These are phyloP conservation scores for Dryadula phaetusa DNA, from an alignment of 2,888 invertebrate genomes.

Conservation along the genomic window DNA sequence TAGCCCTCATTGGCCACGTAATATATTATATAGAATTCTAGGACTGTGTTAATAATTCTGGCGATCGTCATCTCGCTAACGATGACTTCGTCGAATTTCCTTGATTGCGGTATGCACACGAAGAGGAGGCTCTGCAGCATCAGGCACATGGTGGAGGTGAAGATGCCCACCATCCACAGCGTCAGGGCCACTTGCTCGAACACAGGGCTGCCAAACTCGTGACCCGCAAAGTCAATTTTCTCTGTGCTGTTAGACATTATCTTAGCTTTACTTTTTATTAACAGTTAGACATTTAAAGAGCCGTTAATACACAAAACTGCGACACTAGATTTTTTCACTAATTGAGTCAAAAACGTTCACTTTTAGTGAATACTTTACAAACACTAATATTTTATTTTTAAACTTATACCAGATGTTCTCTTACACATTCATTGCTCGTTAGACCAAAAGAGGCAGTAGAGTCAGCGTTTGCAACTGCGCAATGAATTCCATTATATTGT, in stretches of 20 bases:
- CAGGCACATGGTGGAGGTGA: conserved; percentile 54
- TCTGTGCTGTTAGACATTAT: conserved; percentile 20
- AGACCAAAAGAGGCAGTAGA: background rate
- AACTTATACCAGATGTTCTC: conserved; percentile 8
- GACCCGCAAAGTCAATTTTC: conserved; percentile 15
- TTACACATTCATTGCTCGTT: conserved; percentile 3
- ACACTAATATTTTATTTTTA: background rate
- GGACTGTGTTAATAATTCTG: conserved; percentile 56
- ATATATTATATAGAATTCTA: conserved; percentile 54
- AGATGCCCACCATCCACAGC: conserved; percentile 59
- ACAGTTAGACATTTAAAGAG: too few species aligned
- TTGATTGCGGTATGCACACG: conserved; percentile 52
- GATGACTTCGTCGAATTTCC: conserved; percentile 65
- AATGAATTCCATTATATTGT: background rate
- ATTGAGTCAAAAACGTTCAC: background rate
- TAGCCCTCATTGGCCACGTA: conserved; percentile 6
- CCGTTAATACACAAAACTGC: too few species aligned
- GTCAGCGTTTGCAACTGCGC: background rate
- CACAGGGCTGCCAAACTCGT: conserved; percentile 10
- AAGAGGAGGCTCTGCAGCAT: conserved; percentile 55
- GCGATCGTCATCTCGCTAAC: conserved; percentile 61
- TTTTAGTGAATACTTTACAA: background rate
- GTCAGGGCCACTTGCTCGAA: conserved; percentile 41
- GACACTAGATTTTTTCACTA: background rate
- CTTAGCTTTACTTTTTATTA: background rate